phyloP scores from a whole-genome alignment of 2,797 vertebrate genomes.

The Acropternis orthonyx region DNA sequence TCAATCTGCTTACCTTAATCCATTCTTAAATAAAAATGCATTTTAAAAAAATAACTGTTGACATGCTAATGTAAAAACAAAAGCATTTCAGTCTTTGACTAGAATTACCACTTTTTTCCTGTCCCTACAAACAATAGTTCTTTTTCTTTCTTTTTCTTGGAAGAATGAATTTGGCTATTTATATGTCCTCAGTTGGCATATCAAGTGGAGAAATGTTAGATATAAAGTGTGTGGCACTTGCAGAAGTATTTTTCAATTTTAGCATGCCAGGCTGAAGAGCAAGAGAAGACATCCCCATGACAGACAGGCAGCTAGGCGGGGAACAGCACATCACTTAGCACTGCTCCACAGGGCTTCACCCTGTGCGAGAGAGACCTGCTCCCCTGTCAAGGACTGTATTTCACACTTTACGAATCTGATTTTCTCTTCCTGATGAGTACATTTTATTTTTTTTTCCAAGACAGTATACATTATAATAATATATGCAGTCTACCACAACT shows the following conservation, averaged over 20 bases:
- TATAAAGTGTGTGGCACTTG: background rate
- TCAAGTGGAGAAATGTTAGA: background rate
- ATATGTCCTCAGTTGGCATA: background rate
- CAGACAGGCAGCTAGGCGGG: background rate
- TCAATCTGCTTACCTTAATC: background rate
- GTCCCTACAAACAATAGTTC: background rate
- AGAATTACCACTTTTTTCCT: background rate
- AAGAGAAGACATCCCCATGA: background rate
- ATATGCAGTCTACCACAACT: background rate
- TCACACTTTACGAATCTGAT: background rate
- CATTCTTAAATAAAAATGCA: background rate
- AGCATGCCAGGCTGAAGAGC: background rate
- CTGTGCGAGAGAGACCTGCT: background rate
- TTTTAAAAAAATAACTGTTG: background rate
- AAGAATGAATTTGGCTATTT: background rate
- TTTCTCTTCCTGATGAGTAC: background rate
- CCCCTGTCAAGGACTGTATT: background rate
- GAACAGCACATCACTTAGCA: conserved; percentile 24
- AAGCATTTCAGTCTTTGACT: background rate
- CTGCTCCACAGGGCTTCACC: conserved; percentile 23
- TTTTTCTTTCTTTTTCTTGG: background rate
- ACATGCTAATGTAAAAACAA: background rate
- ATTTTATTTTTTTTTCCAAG: background rate
- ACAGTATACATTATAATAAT: background rate
- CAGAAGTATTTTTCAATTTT: conserved; percentile 1